Conservation (phyloP, 1,140 invertebrate species). For the Prorops nasuta region DNA sequence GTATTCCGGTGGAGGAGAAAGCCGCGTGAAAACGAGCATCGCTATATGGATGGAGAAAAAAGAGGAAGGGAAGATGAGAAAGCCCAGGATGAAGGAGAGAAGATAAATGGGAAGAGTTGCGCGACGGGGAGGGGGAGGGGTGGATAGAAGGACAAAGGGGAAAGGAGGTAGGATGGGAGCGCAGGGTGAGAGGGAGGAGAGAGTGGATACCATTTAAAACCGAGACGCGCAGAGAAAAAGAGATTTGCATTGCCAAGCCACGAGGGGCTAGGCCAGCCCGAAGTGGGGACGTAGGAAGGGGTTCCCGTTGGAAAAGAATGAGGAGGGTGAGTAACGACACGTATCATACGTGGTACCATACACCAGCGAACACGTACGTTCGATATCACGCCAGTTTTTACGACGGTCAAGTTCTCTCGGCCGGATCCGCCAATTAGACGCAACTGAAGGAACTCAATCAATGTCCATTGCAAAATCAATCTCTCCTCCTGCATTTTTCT, state of each 20-base stretch:
- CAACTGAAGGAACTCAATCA: conserved; percentile 23
- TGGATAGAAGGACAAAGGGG: conserved; percentile 22
- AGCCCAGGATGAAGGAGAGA: conserved; percentile 14
- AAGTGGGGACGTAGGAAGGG: conserved; percentile 15
- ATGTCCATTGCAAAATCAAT: conserved; percentile 7
- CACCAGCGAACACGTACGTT: conserved; percentile 38
- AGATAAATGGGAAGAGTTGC: conserved; percentile 30
- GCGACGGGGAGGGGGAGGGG: conserved; percentile 28
- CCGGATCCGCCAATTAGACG: conserved; percentile 35
- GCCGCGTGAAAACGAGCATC: not conserved
- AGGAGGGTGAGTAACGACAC: conserved; percentile 38
- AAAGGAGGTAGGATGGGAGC: not conserved
- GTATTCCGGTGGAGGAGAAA: not conserved
- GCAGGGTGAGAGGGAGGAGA: conserved; percentile 10
- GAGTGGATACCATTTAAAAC: conserved; percentile 48
- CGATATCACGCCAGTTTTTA: conserved; percentile 37
- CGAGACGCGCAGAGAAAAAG: conserved; percentile 48
- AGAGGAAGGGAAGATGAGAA: not conserved
- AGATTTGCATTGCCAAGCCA: conserved; percentile 44
- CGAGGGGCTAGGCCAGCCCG: conserved; percentile 13
- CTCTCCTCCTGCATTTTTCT: not conserved
- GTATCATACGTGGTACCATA: conserved; percentile 40
- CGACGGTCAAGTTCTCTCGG: conserved; percentile 27
- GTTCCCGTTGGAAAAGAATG: conserved; percentile 26
- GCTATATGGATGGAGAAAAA: conserved; percentile 3